Base-by-base conservation (phyloP, 2,113 vertebrate species). In the Chroicocephalus ridibundus region DNA sequence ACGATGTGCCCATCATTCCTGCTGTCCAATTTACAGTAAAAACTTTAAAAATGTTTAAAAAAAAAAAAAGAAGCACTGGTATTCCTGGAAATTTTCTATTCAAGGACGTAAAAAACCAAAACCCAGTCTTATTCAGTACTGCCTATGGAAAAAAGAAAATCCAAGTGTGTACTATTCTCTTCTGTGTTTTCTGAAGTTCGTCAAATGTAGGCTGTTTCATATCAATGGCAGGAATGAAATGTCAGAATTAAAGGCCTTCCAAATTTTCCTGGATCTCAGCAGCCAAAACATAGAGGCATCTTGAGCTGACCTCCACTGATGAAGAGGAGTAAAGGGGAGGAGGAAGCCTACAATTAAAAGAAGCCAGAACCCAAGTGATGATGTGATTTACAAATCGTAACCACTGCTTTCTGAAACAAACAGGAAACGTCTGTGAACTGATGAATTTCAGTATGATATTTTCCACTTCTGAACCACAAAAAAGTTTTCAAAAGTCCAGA, bases 1-100 rank as follows among this genome's bases (percentile, higher is more conserved):
- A 97, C 84, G 26, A 92, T 85, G 11, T 96, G 91, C 83, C 93
- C 62, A 89, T 97, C 95, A 91, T 87, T 78, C 83, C 44, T 91
- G 69, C 44, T 88, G 57, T 69, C 82, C 83, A 94, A 94, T 86
- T 91, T 92, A 65, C 72, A 93, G 61, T 52, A 90, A 86, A 84
- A 46, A 38, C 9, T 82, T 89, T 25, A 3, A 32, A 91, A 94
- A 74, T 81, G 15, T 65, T 88, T 34, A 14, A 44, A 51, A 72
- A 69, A 88, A 69, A 70, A 52, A 70, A 60, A 74, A 84, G 34
- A 34, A 87, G 51, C 17, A 40, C 40, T 60, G 75, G 44, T 82
- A 79, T 84, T 94, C 65, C 54, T 87, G 82, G 78, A 85, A 96
- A 94, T 71, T 82, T 95, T 96, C 52, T 85, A 18, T 82, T 94